Evolutionary conservation across 2,113 vertebrate genomes (phyloP).

Genomic region (Dolichotis patagonum): DNA sequence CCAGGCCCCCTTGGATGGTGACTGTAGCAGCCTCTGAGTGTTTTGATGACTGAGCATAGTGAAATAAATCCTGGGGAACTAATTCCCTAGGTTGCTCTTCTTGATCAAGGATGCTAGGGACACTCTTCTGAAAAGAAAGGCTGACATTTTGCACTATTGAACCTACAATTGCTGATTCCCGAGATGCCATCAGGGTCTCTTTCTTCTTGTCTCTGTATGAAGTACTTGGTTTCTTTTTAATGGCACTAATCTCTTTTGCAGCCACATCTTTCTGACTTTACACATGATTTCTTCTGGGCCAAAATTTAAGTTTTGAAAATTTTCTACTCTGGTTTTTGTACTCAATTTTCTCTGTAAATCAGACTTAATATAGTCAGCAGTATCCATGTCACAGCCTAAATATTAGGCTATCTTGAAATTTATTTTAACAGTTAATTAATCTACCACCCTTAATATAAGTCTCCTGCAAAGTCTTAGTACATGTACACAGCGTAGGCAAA

Average conservation of each 20-base stretch:
- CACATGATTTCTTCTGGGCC: neutral
- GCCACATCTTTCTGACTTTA: neutral
- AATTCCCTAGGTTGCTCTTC: neutral
- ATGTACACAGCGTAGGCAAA: neutral
- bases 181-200: neutral
- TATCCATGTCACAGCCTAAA: neutral
- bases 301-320: neutral
- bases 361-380: neutral
- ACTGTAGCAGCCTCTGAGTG: too few relatives aligned
- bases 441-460: neutral
- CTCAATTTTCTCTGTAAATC: neutral
- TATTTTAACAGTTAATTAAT: neutral
- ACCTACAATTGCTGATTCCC: neutral
- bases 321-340: neutral
- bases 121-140: neutral
- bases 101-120: neutral
- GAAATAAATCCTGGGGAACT: neutral
- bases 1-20: too few relatives aligned
- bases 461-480: neutral
- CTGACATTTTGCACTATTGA: neutral
- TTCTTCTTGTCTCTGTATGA: neutral
- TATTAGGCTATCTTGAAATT: too few relatives aligned
- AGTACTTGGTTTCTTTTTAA: too few relatives aligned
- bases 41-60: too few relatives aligned
- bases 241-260: neutral